A percentile compares a stretch with the other conserved stretches of the same genome.
Evolutionary conservation across 2,113 vertebrate species (phyloP).

Genomic region (Sebastes fasciatus): DNA sequence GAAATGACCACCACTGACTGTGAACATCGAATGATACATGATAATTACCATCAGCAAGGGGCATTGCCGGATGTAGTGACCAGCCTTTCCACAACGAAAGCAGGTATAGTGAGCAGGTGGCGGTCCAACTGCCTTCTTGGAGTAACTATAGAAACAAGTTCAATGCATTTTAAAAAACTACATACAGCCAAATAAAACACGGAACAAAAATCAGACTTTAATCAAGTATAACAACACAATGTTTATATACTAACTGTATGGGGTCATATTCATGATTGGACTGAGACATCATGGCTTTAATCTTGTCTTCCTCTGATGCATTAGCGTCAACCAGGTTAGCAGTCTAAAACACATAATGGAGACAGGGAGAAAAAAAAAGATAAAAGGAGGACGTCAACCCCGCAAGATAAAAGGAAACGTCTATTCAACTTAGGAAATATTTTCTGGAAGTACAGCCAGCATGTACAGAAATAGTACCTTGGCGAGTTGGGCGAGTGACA

Average conservation of each 20-base stretch:
- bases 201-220: background rate
- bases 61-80: slow-evolving; percentile 97
- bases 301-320: slow-evolving; percentile 99
- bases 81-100: slow-evolving; percentile 94
- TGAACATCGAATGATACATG: background rate
- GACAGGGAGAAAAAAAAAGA: background rate
- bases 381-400: background rate
- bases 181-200: background rate
- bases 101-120: slow-evolving; percentile 97
- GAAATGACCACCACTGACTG: background rate
- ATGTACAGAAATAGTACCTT: slow-evolving; percentile 87
- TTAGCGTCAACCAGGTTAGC: slow-evolving; percentile 99
- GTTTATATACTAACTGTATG: slow-evolving; percentile 90
- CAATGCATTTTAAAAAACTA: background rate
- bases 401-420: background rate
- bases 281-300: slow-evolving; percentile 99
- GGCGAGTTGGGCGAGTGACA: slow-evolving; percentile 97
- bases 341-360: slow-evolving; percentile 85
- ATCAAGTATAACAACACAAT: background rate
- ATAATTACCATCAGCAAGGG: slow-evolving; percentile 90
- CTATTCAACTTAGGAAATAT: background rate
- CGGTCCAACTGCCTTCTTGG: slow-evolving; percentile 95
- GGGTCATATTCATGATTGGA: slow-evolving; percentile 99
- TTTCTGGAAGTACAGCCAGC: background rate
- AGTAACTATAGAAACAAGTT: slow-evolving; percentile 86